Evolutionary conservation across 2,797 vertebrate species (phyloP), one percentile per base, ranked within the genome.

Genomic region (Parauchenoglanis ngamensis): DNA sequence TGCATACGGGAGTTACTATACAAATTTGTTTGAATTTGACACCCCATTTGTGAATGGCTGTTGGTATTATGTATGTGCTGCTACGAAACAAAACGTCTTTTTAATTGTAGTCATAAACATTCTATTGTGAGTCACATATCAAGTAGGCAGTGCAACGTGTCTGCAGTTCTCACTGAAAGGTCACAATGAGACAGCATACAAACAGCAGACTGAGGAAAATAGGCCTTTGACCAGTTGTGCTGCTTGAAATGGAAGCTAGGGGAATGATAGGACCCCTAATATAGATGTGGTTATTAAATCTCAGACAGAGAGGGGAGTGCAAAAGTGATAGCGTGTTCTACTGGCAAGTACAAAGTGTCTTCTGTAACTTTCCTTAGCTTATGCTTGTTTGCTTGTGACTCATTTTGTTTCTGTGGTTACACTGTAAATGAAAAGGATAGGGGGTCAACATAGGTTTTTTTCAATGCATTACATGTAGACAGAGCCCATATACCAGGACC

Each of bases 351-450:
- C 93, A 93, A 93, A 92, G 90, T 61, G 87, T 87, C 88, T 15
- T 56, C 87, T 91, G 87, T 90, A 92, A 91, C 88, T 91, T 94
- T 92, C 92, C 77, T 73, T 73, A 82, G 83, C 83, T 67, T 83
- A 72, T 80, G 79, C 75, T 78, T 89, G 84, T 89, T 90, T 87
- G 78, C 23, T 81, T 68, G 46, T 87, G 72, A 23, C 90, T 93
- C 91, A 49, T 19, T 31, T 81, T 70, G 88, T 92, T 88, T 70
- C 91, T 93, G 80, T 95, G 92, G 91, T 90, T 90, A 95, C 93
- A 87, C 90, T 89, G 84, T 85, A 89, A 86, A 84, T 23, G 76
- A 82, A 73, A 31, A 82, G 12, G 23, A 80, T 6, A 81, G 90
- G 88, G 90, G 68, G 46, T 77, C 59, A 28, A 28, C 61, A 49